Conservation (phyloP, 2,888 invertebrate species). For the Tortricodes alternella region DNA sequence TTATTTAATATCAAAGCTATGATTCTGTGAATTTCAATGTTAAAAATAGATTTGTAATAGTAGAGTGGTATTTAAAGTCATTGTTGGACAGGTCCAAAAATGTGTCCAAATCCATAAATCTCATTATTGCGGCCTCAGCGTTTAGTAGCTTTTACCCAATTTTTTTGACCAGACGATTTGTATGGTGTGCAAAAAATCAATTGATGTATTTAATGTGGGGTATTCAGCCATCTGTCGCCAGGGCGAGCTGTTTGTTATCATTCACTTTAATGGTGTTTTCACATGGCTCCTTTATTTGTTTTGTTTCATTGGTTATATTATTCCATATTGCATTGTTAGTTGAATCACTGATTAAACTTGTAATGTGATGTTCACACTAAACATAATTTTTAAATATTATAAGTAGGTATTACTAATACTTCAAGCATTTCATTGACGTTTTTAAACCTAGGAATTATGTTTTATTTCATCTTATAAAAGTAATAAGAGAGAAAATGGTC, state of each 20-base stretch:
- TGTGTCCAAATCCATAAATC: conserved; percentile 25
- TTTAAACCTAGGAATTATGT: no score
- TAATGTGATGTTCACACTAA: no score
- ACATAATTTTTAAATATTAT: no score
- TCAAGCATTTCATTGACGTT: no score
- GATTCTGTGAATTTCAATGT: not conserved
- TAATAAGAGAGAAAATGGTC: not conserved
- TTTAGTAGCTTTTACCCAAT: conserved; percentile 22
- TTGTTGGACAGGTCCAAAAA: conserved; percentile 16
- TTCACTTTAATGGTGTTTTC: conserved; percentile 53
- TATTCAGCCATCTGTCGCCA: conserved; percentile 63
- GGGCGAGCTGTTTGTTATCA: conserved; percentile 47
- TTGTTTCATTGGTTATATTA: not conserved
- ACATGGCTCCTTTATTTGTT: conserved; percentile 35
- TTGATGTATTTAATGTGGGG: conserved; percentile 43
- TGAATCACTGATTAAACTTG: no score
- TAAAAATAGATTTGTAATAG: conserved; percentile 10
- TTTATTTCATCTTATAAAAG: no score
- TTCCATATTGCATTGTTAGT: not conserved
- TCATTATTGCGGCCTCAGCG: conserved; percentile 23
- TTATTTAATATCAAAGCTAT: no score
- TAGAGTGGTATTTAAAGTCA: not conserved
- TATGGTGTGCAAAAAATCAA: conserved; percentile 27
- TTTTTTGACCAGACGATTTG: conserved; percentile 26
- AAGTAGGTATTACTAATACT: no score